A percentile compares a stretch with the other conserved stretches of the same genome.
Evolutionary conservation across 2,888 invertebrate species (phyloP).

Genomic region (Troides oblongomaculatus): DNA sequence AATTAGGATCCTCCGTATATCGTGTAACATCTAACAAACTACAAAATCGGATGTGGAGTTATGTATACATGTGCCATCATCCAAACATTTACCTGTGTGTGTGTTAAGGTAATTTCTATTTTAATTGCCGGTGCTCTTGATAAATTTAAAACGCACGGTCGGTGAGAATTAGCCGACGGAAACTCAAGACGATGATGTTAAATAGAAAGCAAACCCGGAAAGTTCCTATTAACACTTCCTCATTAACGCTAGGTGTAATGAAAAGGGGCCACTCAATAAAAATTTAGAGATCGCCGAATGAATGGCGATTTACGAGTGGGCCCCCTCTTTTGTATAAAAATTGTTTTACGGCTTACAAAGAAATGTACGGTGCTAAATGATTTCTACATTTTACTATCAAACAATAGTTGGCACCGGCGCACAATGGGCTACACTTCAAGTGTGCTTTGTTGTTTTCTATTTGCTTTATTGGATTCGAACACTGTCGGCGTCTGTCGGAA

Average conservation of each 20-base stretch:
- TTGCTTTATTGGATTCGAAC: conserved; percentile 37
- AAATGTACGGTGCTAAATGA: conserved; percentile 41
- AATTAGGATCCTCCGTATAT: too few relatives aligned
- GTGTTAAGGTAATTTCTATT: too few relatives aligned
- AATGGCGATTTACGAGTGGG: conserved; percentile 29
- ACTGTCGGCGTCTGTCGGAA: conserved; percentile 26
- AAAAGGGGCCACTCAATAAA: conserved; percentile 58
- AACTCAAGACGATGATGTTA: conserved; percentile 5
- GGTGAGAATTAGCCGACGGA: conserved; percentile 3
- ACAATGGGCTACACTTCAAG: conserved; percentile 42
- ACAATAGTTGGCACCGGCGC: conserved; percentile 37
- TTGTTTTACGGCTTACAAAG: conserved; percentile 46
- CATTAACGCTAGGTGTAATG: conserved; percentile 59
- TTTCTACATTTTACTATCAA: conserved; percentile 47
- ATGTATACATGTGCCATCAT: too few relatives aligned
- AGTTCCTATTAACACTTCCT: conserved; percentile 60
- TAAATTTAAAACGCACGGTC: too few relatives aligned
- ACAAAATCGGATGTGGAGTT: too few relatives aligned
- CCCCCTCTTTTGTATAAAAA: conserved; percentile 32
- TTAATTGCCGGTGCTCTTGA: too few relatives aligned
- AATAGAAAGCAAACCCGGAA: conserved; percentile 39
- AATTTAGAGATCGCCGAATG: conserved; percentile 35
- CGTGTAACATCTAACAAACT: too few relatives aligned
- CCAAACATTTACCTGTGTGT: too few relatives aligned
- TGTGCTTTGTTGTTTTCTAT: conserved; percentile 41